Evolutionary conservation across 2,797 vertebrate species (phyloP), one percentile per base, ranked within the genome.

Genomic region (Podargus strigoides): DNA sequence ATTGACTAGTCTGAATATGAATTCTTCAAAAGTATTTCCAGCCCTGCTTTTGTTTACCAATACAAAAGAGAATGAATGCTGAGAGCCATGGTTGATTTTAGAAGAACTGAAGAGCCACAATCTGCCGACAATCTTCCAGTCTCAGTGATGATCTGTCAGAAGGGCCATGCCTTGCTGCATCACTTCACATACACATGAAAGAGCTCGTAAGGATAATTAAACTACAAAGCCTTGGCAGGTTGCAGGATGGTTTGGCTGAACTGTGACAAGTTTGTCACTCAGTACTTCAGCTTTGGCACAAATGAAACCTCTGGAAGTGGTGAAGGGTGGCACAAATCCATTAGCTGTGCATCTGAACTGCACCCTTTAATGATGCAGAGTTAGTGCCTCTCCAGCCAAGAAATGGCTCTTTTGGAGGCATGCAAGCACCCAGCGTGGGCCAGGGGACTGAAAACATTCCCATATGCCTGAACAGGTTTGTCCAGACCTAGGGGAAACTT

Each of bases 401-500:
- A 53, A 81, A 63, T 3, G 6, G 50, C 28, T 84, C 82, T 59
- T 68, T 30, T 19, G 16, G 67, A 93, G 59, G 47, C 69, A 82
- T 3, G 3, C 16, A 49, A 53, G 67, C n/a, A 81, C 17, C 36
- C 60, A 67, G 60, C 4, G 0, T 12, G 49, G 73, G 50, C 74
- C 37, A 47, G 44, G 36, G 79, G 47, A 72, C 69, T 46, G 44
- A 86, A 75, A 73, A 7, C 14, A 60, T 53, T n/a, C 59, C 49
- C 7, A n/a, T 53, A 93, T 88, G 79, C 49, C 34, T 68, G 30
- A 80, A 64, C 67, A 59, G 69, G 77, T 85, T 76, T 90, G 60
- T 82, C 91, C 87, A 91, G 56, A 73, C 74, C 36, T 44, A 22
- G 5, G 37, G 79, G 69, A 87, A 93, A 50, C 27, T 68, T 92